These are phyloP conservation scores for Copsychus sechellarum DNA, from an alignment of 2,113 vertebrate genomes.

Conservation along the genomic window DNA sequence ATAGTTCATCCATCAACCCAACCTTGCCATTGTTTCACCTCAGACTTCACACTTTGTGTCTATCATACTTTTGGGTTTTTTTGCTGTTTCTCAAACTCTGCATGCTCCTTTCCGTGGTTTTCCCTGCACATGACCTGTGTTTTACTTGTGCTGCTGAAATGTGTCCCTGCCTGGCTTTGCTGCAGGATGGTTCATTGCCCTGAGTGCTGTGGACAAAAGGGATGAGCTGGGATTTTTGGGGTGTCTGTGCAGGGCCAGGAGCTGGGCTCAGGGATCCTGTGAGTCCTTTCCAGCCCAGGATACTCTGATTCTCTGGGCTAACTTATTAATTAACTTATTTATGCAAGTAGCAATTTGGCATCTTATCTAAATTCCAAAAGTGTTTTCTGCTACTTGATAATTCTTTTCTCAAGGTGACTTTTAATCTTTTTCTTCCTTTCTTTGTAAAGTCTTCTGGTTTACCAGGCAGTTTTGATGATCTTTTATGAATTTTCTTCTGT, in stretches of 20 bases:
- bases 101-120: accelerated
- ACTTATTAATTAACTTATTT: not conserved
- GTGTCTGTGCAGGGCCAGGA: not conserved
- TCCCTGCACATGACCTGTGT: not conserved
- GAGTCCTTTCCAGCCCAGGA: not conserved
- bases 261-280: not conserved
- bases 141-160: not conserved
- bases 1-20: not conserved
- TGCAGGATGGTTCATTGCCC: not conserved
- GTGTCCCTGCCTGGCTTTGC: not conserved
- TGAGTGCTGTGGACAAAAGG: not conserved
- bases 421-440: not conserved
- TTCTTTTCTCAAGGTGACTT: conserved; percentile 16
- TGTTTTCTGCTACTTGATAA: not conserved
- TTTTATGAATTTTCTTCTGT: conserved; percentile 44
- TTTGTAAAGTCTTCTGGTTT: conserved; percentile 39
- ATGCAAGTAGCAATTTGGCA: not conserved
- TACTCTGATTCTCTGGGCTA: not conserved
- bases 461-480: conserved; percentile 42
- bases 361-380: not conserved
- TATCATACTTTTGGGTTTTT: not conserved
- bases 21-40: not conserved
- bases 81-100: not conserved
- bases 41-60: not conserved
- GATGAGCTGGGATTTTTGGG: not conserved